Conservation (phyloP, 92 coral and sea anemone genomes). For the Phenganax subtilis region DNA sequence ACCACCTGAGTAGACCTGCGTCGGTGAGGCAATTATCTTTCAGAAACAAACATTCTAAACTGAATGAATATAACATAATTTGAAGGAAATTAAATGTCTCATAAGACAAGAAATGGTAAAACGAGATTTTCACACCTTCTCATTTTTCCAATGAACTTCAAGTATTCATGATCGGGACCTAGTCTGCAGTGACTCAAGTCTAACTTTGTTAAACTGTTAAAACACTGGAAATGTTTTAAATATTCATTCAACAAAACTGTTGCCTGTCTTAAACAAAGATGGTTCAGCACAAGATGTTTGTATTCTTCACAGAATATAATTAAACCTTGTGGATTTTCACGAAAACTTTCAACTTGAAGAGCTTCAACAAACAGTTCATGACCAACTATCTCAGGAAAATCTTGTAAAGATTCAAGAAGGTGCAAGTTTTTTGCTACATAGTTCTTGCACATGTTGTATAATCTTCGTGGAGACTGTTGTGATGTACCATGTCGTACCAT, state of each 20-base stretch:
- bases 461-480: slow-evolving; percentile 54
- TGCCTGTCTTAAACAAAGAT: slow-evolving; percentile 53
- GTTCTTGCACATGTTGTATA: slow-evolving; percentile 75
- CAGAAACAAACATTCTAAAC: slow-evolving; percentile 62
- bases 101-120: neutral
- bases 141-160: slow-evolving; percentile 60
- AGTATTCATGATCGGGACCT: slow-evolving; percentile 72
- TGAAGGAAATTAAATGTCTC: neutral
- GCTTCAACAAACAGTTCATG: slow-evolving; percentile 67
- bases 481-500: slow-evolving; percentile 23
- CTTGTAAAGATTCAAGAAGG: slow-evolving; percentile 81
- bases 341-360: slow-evolving; percentile 46
- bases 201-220: slow-evolving; percentile 58
- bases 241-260: slow-evolving; percentile 54
- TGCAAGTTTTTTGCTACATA: slow-evolving; percentile 79
- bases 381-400: slow-evolving; percentile 85
- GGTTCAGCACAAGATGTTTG: slow-evolving; percentile 57
- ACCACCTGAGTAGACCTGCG: slow-evolving; percentile 58
- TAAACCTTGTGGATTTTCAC: slow-evolving; percentile 38
- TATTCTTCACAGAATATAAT: slow-evolving; percentile 77
- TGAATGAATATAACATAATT: slow-evolving; percentile 10
- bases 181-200: slow-evolving; percentile 81
- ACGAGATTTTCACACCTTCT: slow-evolving; percentile 46
- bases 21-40: slow-evolving; percentile 81
- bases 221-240: slow-evolving; percentile 56